A percentile compares a stretch with the other conserved stretches of the same genome.
Conservation (phyloP, 2,888 invertebrate species). For the Odontomyia ornata region DNA sequence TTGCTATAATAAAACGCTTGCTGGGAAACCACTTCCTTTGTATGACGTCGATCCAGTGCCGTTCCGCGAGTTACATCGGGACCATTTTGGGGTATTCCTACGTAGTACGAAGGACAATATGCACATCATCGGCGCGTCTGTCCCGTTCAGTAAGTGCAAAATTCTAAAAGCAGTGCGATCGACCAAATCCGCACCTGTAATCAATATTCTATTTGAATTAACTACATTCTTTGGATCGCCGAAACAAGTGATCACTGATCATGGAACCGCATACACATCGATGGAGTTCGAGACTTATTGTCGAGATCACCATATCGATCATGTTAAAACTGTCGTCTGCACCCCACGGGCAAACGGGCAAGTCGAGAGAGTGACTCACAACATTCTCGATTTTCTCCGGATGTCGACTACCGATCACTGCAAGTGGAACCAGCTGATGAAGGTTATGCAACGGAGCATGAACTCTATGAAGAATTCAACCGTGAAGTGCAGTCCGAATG, state of each 20-base stretch:
- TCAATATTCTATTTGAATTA: not conserved
- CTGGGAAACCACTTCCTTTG: too few relatives aligned
- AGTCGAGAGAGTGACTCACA: not conserved
- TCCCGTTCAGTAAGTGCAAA: conserved; percentile 46
- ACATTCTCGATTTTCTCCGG: too few relatives aligned
- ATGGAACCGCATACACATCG: not conserved
- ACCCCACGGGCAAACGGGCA: not conserved
- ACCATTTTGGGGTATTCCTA: conserved; percentile 41
- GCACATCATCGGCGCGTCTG: conserved; percentile 14
- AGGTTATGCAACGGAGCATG: too few relatives aligned
- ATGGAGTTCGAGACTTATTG: conserved; percentile 6
- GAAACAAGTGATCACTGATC: not conserved
- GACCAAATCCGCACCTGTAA: not conserved
- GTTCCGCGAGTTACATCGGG: too few relatives aligned
- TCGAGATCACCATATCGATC: not conserved
- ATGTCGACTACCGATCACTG: too few relatives aligned
- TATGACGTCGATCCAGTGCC: too few relatives aligned
- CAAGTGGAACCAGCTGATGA: too few relatives aligned
- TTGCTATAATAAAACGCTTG: too few relatives aligned
- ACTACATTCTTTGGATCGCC: not conserved
- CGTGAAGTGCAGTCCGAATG: conserved; percentile 10
- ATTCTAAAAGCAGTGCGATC: not conserved
- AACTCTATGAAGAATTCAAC: conserved; percentile 8
- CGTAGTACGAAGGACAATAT: too few relatives aligned
- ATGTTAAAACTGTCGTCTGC: conserved; percentile 6